Conservation (phyloP, 1,140 invertebrate species). For the Drosophila auraria region DNA sequence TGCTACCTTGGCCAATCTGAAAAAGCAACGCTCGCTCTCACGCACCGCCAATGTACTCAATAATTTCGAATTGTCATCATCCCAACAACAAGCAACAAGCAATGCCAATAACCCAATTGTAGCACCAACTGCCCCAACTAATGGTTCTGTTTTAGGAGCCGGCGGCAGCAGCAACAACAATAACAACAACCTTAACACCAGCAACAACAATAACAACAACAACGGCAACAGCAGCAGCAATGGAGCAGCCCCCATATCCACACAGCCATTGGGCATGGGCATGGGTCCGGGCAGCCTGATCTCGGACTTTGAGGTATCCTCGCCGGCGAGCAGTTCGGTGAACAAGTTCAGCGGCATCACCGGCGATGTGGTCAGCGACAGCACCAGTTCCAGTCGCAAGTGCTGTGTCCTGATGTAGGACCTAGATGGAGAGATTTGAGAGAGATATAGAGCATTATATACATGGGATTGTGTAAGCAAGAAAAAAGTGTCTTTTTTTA, state of each 20-base stretch:
- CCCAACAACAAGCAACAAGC: constrained; percentile 50
- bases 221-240: constrained; percentile 29
- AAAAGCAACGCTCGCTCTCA: constrained; percentile 94
- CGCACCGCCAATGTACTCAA: constrained; percentile 87
- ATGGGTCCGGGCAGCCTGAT: constrained; percentile 62
- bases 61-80: constrained; percentile 71
- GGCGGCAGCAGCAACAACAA: constrained; percentile 63
- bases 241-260: constrained; percentile 54
- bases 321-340: constrained; percentile 60
- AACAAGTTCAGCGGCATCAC: constrained; percentile 89
- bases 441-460: constrained; percentile 16
- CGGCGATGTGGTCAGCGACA: constrained; percentile 88
- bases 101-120: constrained; percentile 44
- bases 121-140: constrained; percentile 67
- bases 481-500: constrained; percentile 77
- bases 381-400: constrained; percentile 87
- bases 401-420: constrained; percentile 86
- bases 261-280: constrained; percentile 64
- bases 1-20: constrained; percentile 93
- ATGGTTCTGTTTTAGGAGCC: constrained; percentile 84
- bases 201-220: constrained; percentile 58
- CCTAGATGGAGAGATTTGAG: constrained; percentile 12
- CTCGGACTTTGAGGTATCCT: constrained; percentile 60
- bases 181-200: constrained; percentile 57
- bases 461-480: constrained; percentile 36